phyloP scores from a whole-genome alignment of 2,888 invertebrate species.

The Drosophila kambysellisi region DNA sequence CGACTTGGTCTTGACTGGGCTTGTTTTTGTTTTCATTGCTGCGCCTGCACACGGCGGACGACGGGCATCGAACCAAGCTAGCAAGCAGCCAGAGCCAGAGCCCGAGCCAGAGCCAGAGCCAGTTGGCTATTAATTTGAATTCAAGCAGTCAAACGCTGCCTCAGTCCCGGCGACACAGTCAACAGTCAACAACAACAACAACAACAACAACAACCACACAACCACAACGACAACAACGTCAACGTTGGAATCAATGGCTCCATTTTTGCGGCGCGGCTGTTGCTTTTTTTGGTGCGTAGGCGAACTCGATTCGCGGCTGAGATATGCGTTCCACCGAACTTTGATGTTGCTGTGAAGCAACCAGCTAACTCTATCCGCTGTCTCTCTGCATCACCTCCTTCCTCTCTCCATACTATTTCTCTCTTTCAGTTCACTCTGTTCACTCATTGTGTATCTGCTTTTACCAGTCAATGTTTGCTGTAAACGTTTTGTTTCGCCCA shows the following conservation, averaged over 20 bases:
- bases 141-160: constrained; percentile 80
- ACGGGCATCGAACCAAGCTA: constrained; percentile 59
- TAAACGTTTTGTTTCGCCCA: constrained; percentile 73
- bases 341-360: constrained; percentile 72
- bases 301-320: constrained; percentile 79
- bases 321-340: constrained; percentile 80
- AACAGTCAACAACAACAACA: constrained; percentile 38
- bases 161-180: constrained; percentile 54
- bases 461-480: constrained; percentile 60
- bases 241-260: constrained; percentile 77
- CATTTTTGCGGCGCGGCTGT: constrained; percentile 72
- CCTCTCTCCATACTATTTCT: constrained; percentile 2
- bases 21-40: constrained; percentile 77
- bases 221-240: constrained; percentile 43
- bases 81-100: constrained; percentile 40
- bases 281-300: constrained; percentile 73
- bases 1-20: constrained; percentile 50
- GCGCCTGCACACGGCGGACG: constrained; percentile 51
- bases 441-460: constrained; percentile 43
- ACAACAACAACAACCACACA: constrained; percentile 26
- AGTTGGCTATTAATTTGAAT: constrained; percentile 83
- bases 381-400: constrained; percentile 13
- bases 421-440: constrained; percentile 20
- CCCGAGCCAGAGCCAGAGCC: constrained; percentile 35
- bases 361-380: constrained; percentile 40